phyloP scores from a whole-genome alignment of 2,797 vertebrate genomes.

The Eulemur coronatus region DNA sequence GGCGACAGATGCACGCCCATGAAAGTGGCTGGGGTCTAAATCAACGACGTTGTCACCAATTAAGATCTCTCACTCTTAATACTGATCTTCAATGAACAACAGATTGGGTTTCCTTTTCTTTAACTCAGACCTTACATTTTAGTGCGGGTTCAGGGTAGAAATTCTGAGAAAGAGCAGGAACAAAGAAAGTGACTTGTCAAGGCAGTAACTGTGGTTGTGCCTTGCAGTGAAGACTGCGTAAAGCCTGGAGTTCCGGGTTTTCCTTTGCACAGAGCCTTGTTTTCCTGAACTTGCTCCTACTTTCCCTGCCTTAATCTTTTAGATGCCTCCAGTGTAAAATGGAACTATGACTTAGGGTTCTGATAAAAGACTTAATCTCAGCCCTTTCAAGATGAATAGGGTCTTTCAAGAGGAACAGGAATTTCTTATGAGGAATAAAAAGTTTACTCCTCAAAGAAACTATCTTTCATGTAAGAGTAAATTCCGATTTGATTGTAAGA shows the following conservation, averaged over 20 bases:
- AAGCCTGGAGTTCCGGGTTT: background rate
- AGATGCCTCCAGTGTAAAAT: background rate
- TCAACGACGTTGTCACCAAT: background rate
- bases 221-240: background rate
- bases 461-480: background rate
- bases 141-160: background rate
- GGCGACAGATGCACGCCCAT: background rate
- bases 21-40: background rate
- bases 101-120: slow-evolving; percentile 13
- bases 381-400: background rate
- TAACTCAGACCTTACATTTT: background rate
- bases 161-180: slow-evolving; percentile 27
- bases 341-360: background rate
- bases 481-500: background rate
- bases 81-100: slow-evolving; percentile 8
- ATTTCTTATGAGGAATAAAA: background rate
- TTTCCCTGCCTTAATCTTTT: background rate
- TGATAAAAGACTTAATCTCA: background rate
- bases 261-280: background rate
- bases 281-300: background rate
- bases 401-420: background rate
- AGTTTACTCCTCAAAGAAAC: background rate
- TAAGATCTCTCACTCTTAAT: background rate
- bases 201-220: background rate
- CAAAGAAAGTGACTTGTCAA: background rate